Evolutionary conservation across 2,113 vertebrate genomes (phyloP).

Genomic region (Entomyzon cyanotis): DNA sequence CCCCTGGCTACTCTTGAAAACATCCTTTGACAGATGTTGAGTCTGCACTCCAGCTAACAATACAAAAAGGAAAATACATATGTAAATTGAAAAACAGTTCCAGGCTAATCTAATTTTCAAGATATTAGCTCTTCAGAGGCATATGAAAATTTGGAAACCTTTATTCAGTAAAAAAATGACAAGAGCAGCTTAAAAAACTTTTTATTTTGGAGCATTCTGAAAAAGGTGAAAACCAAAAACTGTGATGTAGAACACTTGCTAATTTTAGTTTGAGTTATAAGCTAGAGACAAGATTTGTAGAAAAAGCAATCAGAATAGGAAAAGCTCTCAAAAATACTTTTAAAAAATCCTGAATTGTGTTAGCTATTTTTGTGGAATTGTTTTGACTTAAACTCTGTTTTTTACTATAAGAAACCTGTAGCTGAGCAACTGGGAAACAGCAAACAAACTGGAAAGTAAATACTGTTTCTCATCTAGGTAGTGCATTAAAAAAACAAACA

Average conservation of each 20-base stretch:
- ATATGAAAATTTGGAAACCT: neutral
- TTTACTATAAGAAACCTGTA: neutral
- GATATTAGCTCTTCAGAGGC: neutral
- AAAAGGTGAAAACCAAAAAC: neutral
- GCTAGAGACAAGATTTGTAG: neutral
- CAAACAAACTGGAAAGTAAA: neutral
- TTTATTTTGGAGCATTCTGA: neutral
- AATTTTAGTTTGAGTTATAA: neutral
- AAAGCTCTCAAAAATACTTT: neutral
- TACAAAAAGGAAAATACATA: neutral
- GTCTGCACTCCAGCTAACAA: neutral
- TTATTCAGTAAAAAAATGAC: neutral
- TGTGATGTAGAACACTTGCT: neutral
- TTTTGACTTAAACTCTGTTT: neutral
- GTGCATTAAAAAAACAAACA: neutral
- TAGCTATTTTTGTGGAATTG: neutral
- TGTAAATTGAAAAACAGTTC: neutral
- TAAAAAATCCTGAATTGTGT: neutral
- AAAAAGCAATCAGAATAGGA: neutral
- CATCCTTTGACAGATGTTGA: neutral
- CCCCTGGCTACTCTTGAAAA: neutral
- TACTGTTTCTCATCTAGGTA: neutral
- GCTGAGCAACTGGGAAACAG: neutral
- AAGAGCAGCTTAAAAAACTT: neutral
- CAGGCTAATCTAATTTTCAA: neutral